These are phyloP conservation scores for Caenorhabditis sp. DNA, from an alignment of 2,888 invertebrate genomes.

Conservation along the genomic window DNA sequence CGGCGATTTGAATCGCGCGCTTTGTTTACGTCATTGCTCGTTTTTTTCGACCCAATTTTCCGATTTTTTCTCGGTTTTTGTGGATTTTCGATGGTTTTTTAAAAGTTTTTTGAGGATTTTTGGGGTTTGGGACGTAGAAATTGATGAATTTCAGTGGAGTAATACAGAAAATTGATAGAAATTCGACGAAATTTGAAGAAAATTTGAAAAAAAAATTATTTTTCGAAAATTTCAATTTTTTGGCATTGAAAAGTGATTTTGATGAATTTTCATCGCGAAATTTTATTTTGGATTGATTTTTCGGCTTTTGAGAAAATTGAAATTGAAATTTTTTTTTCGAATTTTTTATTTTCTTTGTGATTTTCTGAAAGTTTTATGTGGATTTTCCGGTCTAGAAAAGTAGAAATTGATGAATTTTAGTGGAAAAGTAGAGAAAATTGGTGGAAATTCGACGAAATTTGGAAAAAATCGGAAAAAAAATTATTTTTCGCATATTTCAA, in stretches of 20 bases:
- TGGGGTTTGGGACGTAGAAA: background rate
- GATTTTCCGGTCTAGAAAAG: background rate
- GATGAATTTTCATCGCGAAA: background rate
- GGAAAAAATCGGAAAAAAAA: background rate
- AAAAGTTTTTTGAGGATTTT: background rate
- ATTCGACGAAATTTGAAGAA: background rate
- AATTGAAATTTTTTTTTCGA: background rate
- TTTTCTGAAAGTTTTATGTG: background rate
- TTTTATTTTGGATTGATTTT: background rate
- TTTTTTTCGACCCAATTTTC: background rate
- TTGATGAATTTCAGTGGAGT: background rate
- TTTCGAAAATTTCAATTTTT: constrained; percentile 3
- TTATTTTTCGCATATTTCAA: background rate
- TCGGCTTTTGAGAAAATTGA: too few species aligned
- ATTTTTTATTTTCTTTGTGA: background rate
- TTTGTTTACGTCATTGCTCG: constrained; percentile 3
- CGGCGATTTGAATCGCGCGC: background rate
- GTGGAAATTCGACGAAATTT: background rate
- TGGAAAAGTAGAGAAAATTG: background rate
- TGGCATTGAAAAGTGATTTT: background rate
- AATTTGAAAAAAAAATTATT: background rate
- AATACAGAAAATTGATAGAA: background rate
- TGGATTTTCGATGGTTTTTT: background rate
- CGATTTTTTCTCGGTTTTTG: background rate
- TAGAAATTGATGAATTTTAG: background rate